Base-by-base conservation (phyloP, 2,797 vertebrate species). In the Myotis planiceps region DNA sequence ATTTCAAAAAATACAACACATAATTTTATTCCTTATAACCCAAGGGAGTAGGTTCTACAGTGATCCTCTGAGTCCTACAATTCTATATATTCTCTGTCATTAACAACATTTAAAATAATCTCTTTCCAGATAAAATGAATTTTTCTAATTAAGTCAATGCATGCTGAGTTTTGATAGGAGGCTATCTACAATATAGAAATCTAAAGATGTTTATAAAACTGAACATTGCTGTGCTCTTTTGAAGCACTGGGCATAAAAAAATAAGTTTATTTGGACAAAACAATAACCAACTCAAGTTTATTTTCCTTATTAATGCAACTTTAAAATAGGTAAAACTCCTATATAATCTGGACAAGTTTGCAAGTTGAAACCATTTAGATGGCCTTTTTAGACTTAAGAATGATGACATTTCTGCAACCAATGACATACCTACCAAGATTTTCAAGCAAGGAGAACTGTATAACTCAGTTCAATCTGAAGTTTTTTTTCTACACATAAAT, bases 401-500 rank as follows among this genome's bases (percentile, higher is more conserved):
- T 42, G 12, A 76, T 66, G 32, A 72, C 16, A 75, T 85, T 89
- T 92, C 68, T 90, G 16, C 9, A 82, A 34, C 58, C 16, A 76
- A 53, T 53, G 66, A 49, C n/a, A 51, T n/a, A 51, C 29, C 23
- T 65, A 39, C 27, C 8, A 78, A 39, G 21, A 78, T 66, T 85
- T 79, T 76, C 53, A 81, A 83, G 45, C 86, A 90, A 76, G 32
- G 69, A 53, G 37, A 81, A 74, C 53, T 39, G 2, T 76, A 19
- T 76, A 32, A 79, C 21, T 72, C 7, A 47, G 9, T 82, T 81
- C 21, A 65, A 25, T 85, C 13, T 65, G 72, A 74, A 88, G 47
- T 66, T 89, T 95, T 45, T 71, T 45, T 90, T 93, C n/a, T 75
- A 27, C n/a, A 9, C n/a, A 19, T 27, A 72, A 76, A 66, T 92